Base-by-base conservation (phyloP, 1,140 invertebrate species). In the Agrypnia vestita region DNA sequence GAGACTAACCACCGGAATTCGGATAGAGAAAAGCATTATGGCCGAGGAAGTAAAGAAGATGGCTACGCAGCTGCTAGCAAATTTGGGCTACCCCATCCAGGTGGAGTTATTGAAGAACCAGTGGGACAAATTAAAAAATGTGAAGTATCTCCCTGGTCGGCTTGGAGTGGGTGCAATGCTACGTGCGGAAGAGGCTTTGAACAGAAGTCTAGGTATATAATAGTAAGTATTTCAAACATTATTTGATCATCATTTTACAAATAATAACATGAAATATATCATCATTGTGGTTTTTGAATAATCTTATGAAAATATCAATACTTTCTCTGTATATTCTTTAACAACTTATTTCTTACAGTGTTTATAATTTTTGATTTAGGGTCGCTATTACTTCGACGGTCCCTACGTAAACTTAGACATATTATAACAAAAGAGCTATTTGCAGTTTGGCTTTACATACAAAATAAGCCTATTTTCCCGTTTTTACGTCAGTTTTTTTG, bases 121-220 rank as follows among this genome's bases (percentile, higher is more conserved):
- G 71, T 86, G 0, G 86, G 88, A 64, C 56, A 74, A 13, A 80
- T 82, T 11, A 82, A 73, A 19, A 86, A 88, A 78, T 93, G 92
- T 80, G 87, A 86, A 17, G 90, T 93, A 78, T 91, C 91, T 8
- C 78, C 87, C 11, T 95, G 94, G 94, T 89, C 91, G n/a, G 86
- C 90, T 35, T 95, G 93, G 93, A 91, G 89, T 15, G 90, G 90
- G 12, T 95, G 94, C 86, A 93, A 91, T 51, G 91, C 91, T 0
- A 89, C 90, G 1, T 95, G 94, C 85, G 94, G 94, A 4, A 89
- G 91, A 74, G 93, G 94, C 17, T 87, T 90, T 0, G 89, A 91
- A 80, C 88, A 91, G 75, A 87, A 93, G 15, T 90, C 90, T 4
- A 86, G 94, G 7, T 88, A 88, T 6, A 83, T 83, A 43, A 56